phyloP scores from a whole-genome alignment of 2,113 vertebrate species.

The Pteropus alecto region DNA sequence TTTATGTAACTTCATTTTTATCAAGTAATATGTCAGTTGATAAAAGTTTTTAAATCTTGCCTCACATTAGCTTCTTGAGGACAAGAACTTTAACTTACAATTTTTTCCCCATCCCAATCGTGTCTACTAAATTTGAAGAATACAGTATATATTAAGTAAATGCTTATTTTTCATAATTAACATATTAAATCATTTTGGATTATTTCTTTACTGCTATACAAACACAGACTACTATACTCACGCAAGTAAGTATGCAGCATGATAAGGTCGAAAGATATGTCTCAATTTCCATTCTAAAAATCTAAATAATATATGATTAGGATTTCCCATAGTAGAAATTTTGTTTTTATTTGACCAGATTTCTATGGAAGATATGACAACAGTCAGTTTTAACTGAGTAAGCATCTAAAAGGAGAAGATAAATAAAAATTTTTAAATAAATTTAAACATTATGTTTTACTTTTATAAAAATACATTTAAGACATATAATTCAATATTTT shows the following conservation, averaged over 20 bases:
- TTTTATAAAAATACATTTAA: not conserved
- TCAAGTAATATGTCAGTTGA: not conserved
- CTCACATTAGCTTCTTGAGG: not conserved
- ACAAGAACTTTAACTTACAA: not conserved
- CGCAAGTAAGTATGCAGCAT: conserved; percentile 52
- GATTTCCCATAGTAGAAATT: conserved; percentile 46
- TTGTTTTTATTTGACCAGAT: conserved; percentile 79
- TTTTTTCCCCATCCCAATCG: not conserved
- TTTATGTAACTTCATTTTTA: not conserved
- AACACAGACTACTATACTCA: conserved; percentile 33
- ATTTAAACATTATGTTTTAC: not conserved
- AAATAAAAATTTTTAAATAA: not conserved
- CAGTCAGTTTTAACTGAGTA: conserved; percentile 72
- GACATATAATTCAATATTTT: not conserved
- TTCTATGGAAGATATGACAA: conserved; percentile 81
- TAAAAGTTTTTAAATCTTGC: not conserved
- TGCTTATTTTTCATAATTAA: not conserved
- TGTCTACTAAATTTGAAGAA: not conserved
- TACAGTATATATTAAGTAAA: not conserved
- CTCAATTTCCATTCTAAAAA: conserved; percentile 75
- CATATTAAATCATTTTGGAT: not conserved
- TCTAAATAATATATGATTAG: conserved; percentile 29
- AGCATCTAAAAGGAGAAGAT: conserved; percentile 76
- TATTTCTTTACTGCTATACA: not conserved
- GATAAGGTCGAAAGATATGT: fast-evolving